A percentile compares a stretch with the other conserved stretches of the same genome.
Conservation (phyloP, 1,140 invertebrate genomes). For the Dendrolimus kikuchii region DNA sequence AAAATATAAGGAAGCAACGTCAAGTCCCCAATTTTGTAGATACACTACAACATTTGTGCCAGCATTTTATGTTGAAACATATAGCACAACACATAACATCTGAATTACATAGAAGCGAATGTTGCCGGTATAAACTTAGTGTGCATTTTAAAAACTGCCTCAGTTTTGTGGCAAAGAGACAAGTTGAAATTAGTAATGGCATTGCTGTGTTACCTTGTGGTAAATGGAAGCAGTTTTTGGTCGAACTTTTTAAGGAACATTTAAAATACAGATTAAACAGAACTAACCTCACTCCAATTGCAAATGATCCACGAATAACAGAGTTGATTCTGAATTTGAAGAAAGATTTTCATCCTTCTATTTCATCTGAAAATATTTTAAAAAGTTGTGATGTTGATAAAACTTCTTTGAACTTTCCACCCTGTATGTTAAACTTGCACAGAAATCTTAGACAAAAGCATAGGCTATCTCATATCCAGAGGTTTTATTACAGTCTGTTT, state of each 20-base stretch:
- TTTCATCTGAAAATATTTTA: slow-evolving; percentile 31
- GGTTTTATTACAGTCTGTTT: slow-evolving; percentile 80
- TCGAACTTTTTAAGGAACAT: slow-evolving; percentile 67
- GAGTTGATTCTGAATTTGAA: slow-evolving; percentile 53
- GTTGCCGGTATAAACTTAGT: slow-evolving; percentile 38
- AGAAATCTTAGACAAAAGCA: slow-evolving; percentile 75
- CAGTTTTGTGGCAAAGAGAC: slow-evolving; percentile 62
- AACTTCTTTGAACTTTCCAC: slow-evolving; percentile 77
- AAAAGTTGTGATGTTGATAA: slow-evolving; percentile 67
- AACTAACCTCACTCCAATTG: slow-evolving; percentile 32
- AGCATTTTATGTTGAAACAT: slow-evolving; percentile 44
- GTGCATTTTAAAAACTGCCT: slow-evolving; percentile 71
- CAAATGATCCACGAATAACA: slow-evolving; percentile 63
- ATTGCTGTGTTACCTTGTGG: slow-evolving; percentile 69
- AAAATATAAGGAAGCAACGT: slow-evolving; percentile 38
- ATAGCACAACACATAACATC: slow-evolving; percentile 41
- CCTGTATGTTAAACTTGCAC: slow-evolving; percentile 84
- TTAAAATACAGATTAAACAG: slow-evolving; percentile 50
- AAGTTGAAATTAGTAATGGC: slow-evolving; percentile 70
- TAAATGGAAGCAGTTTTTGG: slow-evolving; percentile 72
- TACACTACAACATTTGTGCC: slow-evolving; percentile 35
- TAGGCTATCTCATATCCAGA: slow-evolving; percentile 81
- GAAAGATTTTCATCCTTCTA: slow-evolving; percentile 19
- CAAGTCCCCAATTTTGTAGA: slow-evolving; percentile 18
- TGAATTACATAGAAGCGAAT: slow-evolving; percentile 30